A percentile compares a stretch with the other conserved stretches of the same genome.
These are phyloP conservation scores for Armadillidium nasatum DNA, from an alignment of 1,140 invertebrate genomes.

Conservation along the genomic window DNA sequence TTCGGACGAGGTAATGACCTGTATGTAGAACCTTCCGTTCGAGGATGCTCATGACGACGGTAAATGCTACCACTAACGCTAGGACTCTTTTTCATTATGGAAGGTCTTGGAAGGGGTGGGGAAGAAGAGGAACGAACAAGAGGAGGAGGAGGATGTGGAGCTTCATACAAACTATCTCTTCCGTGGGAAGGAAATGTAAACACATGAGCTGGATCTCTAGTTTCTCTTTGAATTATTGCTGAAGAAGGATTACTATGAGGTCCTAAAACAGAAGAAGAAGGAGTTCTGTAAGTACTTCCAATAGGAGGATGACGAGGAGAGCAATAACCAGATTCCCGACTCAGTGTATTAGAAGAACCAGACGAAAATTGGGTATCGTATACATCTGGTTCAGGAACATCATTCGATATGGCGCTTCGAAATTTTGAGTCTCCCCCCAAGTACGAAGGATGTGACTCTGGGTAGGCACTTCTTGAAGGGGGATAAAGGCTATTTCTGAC, in stretches of 20 bases:
- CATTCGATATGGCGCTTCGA: not conserved
- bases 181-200: conserved; percentile 29
- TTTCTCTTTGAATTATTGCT: conserved; percentile 12
- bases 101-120: conserved; percentile 28
- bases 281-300: not conserved
- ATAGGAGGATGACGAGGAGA: conserved; percentile 30
- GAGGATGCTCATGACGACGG: conserved; percentile 30
- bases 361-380: conserved; percentile 30
- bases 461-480: conserved; percentile 1
- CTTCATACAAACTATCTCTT: conserved; percentile 28
- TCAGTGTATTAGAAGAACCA: conserved; percentile 33
- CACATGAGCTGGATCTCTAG: conserved; percentile 23
- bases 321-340: conserved; percentile 33
- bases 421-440: not conserved
- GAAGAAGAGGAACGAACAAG: not conserved
- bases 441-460: not conserved
- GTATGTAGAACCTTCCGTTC: conserved; percentile 25
- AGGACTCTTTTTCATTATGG: conserved; percentile 42
- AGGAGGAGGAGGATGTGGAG: conserved; percentile 3
- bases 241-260: conserved; percentile 20
- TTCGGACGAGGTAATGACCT: conserved; percentile 33
- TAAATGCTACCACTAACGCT: conserved; percentile 38
- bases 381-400: not conserved
- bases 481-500: not conserved
- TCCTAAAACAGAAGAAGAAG: conserved; percentile 18